phyloP scores from a whole-genome alignment of 2,797 vertebrate genomes.

The Urosaurus nigricauda region DNA sequence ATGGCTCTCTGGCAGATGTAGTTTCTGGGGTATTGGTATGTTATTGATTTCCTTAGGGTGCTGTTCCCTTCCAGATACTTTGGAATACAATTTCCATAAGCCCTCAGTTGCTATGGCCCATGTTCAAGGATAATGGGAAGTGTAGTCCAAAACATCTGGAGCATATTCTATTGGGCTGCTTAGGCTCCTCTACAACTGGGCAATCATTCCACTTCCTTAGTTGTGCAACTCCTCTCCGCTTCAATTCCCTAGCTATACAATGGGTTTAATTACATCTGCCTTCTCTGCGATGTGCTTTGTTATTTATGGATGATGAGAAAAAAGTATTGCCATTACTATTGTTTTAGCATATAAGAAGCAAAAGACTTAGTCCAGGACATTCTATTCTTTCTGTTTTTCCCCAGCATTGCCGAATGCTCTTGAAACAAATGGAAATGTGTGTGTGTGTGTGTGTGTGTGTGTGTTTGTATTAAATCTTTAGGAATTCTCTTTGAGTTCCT shows the following conservation, averaged over 20 bases:
- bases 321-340: neutral
- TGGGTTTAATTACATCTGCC: conserved; percentile 2
- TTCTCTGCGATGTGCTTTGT: neutral
- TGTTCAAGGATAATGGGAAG: neutral
- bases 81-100: neutral
- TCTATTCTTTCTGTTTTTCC: neutral
- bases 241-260: neutral
- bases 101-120: neutral
- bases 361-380: neutral
- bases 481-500: neutral
- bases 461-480: neutral
- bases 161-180: neutral
- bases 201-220: neutral
- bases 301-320: neutral
- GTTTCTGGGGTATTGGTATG: neutral
- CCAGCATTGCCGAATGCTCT: neutral
- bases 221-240: neutral
- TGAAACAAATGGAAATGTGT: neutral
- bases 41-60: neutral
- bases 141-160: neutral
- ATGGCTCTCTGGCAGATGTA: neutral
- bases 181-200: neutral
- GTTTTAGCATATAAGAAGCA: neutral
- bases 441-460: neutral
- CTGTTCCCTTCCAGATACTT: neutral